A percentile compares a stretch with the other conserved stretches of the same genome.
Evolutionary conservation across 2,888 invertebrate species (phyloP).

Genomic region (Dryocosmus kuriphilus): DNA sequence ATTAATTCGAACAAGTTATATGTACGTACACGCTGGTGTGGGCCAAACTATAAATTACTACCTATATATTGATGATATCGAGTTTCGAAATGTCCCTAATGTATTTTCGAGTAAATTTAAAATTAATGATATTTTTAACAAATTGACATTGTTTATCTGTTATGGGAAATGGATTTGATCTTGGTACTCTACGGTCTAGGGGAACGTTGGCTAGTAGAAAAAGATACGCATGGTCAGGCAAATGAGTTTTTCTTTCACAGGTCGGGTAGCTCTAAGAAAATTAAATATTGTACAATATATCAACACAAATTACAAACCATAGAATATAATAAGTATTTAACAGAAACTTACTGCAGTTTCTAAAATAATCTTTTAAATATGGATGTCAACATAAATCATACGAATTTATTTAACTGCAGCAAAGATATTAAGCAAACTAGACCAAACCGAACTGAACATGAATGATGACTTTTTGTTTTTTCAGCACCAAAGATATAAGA

Average conservation of each 20-base stretch:
- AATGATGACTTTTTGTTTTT: too few relatives aligned
- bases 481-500: too few relatives aligned
- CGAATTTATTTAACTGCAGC: too few relatives aligned
- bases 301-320: too few relatives aligned
- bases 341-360: too few relatives aligned
- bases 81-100: slow-evolving; percentile 23
- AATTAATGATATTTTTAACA: neutral
- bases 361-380: too few relatives aligned
- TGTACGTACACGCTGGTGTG: neutral
- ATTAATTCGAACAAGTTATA: slow-evolving; percentile 28
- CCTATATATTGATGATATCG: slow-evolving; percentile 8
- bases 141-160: neutral
- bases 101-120: neutral
- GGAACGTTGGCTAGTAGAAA: neutral
- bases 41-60: slow-evolving; percentile 15
- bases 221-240: neutral
- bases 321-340: too few relatives aligned
- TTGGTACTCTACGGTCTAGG: neutral
- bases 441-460: too few relatives aligned
- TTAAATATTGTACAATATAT: too few relatives aligned
- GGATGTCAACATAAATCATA: too few relatives aligned
- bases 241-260: neutral
- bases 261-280: too few relatives aligned
- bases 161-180: neutral
- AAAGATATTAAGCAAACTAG: too few relatives aligned